Evolutionary conservation across 2,888 invertebrate genomes (phyloP), one percentile per base, ranked within the genome.

Genomic region (Brachynemurus nebulosus): DNA sequence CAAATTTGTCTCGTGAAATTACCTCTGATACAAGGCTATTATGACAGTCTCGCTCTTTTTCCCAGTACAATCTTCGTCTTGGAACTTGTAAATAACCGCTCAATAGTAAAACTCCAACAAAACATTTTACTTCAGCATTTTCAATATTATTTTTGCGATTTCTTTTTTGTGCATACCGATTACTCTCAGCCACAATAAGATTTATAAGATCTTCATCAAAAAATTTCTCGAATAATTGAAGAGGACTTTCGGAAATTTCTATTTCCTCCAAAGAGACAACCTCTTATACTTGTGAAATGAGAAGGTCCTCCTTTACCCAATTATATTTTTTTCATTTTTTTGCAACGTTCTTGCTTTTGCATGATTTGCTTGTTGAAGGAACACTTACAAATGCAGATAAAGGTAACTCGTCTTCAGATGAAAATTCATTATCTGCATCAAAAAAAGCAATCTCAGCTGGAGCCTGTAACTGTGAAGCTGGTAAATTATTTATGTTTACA

Each of bases 1-100:
- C 49, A 49, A 58, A 58, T 40, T 53, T 41, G 48, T 59, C 51
- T 48, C 59, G 47, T 7, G 53, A 51, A 47, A 58, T 55, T 33
- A 54, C 50, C 45, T 47, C 36, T 38, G 50, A 47, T 14, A 58
- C 54, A 30, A 51, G 39, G 40, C 41, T 49, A 51, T 56, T 54
- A 45, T 50, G 47, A 30, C 50, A 51, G 44, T 57, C 57, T n/a
- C 40, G 43, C 36, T 36, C 46, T 45, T 47, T 52, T 50, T 55
- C 50, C 54, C 57, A 58, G 40, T 52, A 53, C 54, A 57, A 54
- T 41, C 53, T 40, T 35, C 52, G 47, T 47, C 52, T 45, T 33
- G 57, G 52, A 14, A 57, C 42, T 17, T 40, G 39, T 14, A 44
- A 34, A 45, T 56, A 57, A 6, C 57, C 57, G 47, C 53, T 55